Conservation (phyloP, 2,797 vertebrate species). For the Siniperca obscura region DNA sequence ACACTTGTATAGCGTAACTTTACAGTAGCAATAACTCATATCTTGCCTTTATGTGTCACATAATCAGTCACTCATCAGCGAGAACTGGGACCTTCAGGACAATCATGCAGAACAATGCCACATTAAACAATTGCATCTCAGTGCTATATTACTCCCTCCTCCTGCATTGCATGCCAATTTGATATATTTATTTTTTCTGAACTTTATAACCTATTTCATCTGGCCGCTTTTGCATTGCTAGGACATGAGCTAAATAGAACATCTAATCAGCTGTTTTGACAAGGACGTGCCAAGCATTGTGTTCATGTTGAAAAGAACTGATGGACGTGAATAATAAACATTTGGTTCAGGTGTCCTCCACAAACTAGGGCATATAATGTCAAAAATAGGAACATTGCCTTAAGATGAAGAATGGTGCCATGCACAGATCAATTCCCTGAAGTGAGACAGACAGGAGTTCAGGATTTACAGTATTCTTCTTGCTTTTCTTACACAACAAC, state of each 20-base stretch:
- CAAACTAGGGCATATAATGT: not conserved
- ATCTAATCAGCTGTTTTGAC: not conserved
- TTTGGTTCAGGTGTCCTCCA: not conserved
- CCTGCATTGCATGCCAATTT: not conserved
- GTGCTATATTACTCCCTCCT: not conserved
- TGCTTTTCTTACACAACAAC: slow-evolving; percentile 10
- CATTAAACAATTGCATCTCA: slow-evolving; percentile 2
- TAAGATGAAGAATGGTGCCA: slow-evolving; percentile 1
- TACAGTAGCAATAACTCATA: not conserved
- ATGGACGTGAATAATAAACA: not conserved
- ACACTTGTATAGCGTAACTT: not conserved
- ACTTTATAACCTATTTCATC: too few relatives aligned
- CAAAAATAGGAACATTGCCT: slow-evolving; percentile 10
- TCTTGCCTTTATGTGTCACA: not conserved
- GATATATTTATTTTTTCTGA: not conserved
- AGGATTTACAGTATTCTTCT: slow-evolving; percentile 2
- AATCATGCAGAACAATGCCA: not conserved
- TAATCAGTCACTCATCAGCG: not conserved
- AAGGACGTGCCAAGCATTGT: not conserved
- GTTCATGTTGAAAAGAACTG: not conserved
- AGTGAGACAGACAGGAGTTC: not conserved
- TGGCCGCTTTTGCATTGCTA: not conserved
- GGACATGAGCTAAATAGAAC: not conserved
- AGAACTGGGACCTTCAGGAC: not conserved
- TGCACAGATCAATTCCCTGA: slow-evolving; percentile 20